Percentiles rank a stretch among this genome's conserved stretches.
phyloP scores from a whole-genome alignment of 2,113 vertebrate species.

The Thermophis baileyi region DNA sequence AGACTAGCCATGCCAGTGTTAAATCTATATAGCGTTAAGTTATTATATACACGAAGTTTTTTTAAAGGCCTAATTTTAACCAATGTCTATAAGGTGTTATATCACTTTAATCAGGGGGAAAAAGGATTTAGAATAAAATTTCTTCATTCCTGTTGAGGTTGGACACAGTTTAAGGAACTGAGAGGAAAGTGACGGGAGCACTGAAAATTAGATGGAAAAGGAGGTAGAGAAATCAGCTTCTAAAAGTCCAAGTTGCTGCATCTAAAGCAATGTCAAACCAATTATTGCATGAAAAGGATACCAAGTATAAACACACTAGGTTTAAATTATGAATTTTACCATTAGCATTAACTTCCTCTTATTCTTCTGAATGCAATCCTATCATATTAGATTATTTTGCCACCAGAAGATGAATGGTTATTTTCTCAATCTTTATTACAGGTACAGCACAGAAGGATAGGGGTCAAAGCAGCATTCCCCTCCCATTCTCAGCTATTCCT shows the following conservation, averaged over 20 bases:
- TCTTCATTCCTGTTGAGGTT: background rate
- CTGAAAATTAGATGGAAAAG: background rate
- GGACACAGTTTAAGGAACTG: background rate
- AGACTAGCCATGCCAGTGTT: constrained; percentile 56
- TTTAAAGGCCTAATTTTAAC: constrained; percentile 48
- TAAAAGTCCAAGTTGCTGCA: no score
- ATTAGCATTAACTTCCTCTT: background rate
- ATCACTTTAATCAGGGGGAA: constrained; percentile 4
- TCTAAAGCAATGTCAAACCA: background rate
- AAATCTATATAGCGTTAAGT: constrained; percentile 54
- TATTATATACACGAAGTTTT: constrained; percentile 45
- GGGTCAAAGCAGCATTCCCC: background rate
- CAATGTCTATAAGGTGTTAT: constrained; percentile 21
- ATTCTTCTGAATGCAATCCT: constrained; percentile 16
- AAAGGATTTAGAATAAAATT: constrained; percentile 30
- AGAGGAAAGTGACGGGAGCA: background rate
- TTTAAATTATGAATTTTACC: constrained; percentile 18
- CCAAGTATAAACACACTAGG: constrained; percentile 1
- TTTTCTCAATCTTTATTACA: constrained; percentile 27
- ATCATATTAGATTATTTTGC: constrained; percentile 13
- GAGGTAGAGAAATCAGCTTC: background rate
- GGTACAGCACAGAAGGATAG: background rate
- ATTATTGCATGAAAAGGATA: constrained; percentile 38
- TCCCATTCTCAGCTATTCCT: background rate
- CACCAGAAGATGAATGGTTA: background rate